Conservation (phyloP, 1,140 invertebrate species). For the Chrysomallon squamiferum region DNA sequence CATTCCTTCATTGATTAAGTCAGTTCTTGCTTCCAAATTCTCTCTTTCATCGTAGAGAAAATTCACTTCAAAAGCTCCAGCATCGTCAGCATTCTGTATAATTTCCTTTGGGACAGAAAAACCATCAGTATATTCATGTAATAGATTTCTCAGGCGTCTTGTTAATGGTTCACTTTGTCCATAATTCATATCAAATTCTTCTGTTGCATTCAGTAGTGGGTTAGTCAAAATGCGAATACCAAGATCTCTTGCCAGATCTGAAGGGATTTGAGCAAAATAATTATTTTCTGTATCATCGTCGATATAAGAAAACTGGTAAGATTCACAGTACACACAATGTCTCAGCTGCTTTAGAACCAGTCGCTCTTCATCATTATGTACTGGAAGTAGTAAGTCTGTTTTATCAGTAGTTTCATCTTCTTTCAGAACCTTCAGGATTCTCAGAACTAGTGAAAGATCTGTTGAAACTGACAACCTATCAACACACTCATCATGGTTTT, state of each 20-base stretch:
- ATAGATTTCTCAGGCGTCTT: constrained; percentile 34
- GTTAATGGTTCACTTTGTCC: constrained; percentile 49
- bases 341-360: constrained; percentile 18
- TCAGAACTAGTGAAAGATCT: constrained; percentile 8
- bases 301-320: constrained; percentile 10
- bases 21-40: constrained; percentile 27
- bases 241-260: constrained; percentile 29
- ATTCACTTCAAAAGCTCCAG: constrained; percentile 46
- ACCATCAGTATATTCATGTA: constrained; percentile 44
- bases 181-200: constrained; percentile 35
- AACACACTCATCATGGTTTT: constrained; percentile 1
- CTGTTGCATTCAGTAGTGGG: constrained; percentile 23
- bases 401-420: not conserved
- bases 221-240: constrained; percentile 42
- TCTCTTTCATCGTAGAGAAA: constrained; percentile 54
- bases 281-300: constrained; percentile 28
- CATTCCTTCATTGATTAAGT: constrained; percentile 49
- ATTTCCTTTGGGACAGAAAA: constrained; percentile 52
- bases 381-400: constrained; percentile 23
- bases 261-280: constrained; percentile 40
- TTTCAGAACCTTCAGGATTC: constrained; percentile 9
- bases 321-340: constrained; percentile 40
- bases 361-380: constrained; percentile 1
- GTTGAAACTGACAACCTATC: not conserved
- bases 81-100: constrained; percentile 64